These are phyloP conservation scores for Stomatorhinus ivindoensis DNA, from an alignment of 2,113 vertebrate species.

Conservation along the genomic window DNA sequence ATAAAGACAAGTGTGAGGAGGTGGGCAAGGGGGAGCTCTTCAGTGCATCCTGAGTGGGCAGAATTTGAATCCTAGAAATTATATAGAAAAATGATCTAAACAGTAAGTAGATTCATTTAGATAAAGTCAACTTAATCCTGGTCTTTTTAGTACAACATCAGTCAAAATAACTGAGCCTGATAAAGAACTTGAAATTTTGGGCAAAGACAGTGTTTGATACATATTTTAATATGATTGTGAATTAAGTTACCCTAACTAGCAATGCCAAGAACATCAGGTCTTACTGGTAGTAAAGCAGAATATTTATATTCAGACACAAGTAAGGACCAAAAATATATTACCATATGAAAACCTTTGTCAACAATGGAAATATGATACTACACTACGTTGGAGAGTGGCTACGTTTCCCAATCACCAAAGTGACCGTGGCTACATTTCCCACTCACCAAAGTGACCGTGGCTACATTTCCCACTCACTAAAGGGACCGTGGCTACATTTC, in stretches of 20 bases:
- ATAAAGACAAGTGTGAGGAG: background rate
- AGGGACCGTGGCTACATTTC: too few relatives aligned
- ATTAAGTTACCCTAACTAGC: background rate
- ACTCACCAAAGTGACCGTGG: too few relatives aligned
- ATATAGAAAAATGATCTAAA: background rate
- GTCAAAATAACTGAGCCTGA: background rate
- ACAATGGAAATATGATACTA: background rate
- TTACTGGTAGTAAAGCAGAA: background rate
- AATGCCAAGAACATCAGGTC: background rate
- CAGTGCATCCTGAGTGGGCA: background rate
- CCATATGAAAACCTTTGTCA: background rate
- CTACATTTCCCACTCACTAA: too few relatives aligned
- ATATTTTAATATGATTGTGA: background rate
- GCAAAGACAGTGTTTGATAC: background rate
- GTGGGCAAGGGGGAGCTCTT: background rate
- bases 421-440: too few relatives aligned
- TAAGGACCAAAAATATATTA: background rate
- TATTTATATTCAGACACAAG: background rate
- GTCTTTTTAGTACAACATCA: background rate
- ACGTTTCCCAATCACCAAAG: too few relatives aligned
- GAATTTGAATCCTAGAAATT: background rate
- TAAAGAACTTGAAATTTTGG: background rate
- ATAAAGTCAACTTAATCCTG: background rate
- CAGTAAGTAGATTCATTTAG: background rate
- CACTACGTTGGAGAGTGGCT: background rate